These are phyloP conservation scores for Meriones unguiculatus DNA, from an alignment of 2,113 vertebrate species.

Conservation along the genomic window DNA sequence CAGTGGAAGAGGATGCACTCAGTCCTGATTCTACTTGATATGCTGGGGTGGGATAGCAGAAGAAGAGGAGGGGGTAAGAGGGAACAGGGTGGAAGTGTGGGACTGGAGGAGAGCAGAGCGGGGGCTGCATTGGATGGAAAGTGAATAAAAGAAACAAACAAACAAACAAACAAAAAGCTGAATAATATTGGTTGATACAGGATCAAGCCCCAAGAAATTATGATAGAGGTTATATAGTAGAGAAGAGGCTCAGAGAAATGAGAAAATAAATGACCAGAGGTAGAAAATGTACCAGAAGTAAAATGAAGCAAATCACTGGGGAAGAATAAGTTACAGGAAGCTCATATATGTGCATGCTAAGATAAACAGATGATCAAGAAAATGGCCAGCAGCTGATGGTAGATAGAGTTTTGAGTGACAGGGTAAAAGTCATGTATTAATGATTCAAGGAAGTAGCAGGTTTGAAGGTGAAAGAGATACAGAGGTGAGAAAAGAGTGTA, in stretches of 20 bases:
- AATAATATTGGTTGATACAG: not conserved
- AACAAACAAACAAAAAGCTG: not conserved
- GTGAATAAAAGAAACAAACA: too few species aligned
- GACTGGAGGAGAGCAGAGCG: too few species aligned
- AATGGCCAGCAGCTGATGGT: not conserved
- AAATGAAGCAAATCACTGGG: not conserved
- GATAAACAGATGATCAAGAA: not conserved
- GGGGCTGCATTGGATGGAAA: too few species aligned
- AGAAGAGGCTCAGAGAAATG: not conserved
- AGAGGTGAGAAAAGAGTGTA: not conserved
- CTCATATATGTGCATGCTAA: not conserved
- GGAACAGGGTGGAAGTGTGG: too few species aligned
- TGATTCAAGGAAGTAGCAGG: not conserved
- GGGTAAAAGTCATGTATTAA: not conserved
- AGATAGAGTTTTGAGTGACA: not conserved
- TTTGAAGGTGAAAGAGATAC: not conserved
- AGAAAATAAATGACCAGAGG: slow-evolving; percentile 21
- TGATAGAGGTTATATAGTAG: not conserved
- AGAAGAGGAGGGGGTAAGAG: too few species aligned
- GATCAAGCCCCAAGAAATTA: not conserved
- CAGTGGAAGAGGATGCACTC: too few species aligned
- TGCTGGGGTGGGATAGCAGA: too few species aligned
- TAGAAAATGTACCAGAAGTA: not conserved
- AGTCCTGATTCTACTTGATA: too few species aligned
- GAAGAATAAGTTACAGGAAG: not conserved